phyloP scores from a whole-genome alignment of 2,797 vertebrate genomes.

The Silurus lanzhouensis region DNA sequence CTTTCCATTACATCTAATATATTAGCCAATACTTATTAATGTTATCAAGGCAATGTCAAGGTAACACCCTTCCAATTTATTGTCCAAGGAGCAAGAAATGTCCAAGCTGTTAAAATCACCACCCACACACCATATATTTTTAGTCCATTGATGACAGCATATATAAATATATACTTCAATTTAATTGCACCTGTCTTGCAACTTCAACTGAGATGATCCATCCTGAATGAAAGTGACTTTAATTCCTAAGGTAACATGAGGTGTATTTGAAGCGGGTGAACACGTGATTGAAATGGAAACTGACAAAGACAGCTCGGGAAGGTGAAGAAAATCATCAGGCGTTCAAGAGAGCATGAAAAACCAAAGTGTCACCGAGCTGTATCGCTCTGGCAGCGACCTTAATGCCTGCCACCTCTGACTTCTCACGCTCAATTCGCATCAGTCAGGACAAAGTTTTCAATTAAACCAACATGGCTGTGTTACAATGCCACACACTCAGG shows the following conservation, averaged over 20 bases:
- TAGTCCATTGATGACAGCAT: not conserved
- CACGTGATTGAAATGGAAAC: conserved; percentile 25
- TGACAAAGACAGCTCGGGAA: conserved; percentile 29
- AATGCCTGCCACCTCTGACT: conserved; percentile 50
- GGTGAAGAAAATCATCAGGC: conserved; percentile 30
- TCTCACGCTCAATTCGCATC: conserved; percentile 44
- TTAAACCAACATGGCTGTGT: conserved; percentile 3
- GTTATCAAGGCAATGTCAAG: not conserved
- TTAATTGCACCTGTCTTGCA: not conserved
- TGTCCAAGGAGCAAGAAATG: not conserved
- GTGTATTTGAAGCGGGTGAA: not conserved
- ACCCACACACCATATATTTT: not conserved
- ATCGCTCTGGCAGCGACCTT: conserved; percentile 38
- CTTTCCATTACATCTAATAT: not conserved
- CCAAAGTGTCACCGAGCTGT: conserved; percentile 46
- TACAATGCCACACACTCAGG: not conserved
- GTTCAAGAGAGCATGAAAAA: conserved; percentile 45
- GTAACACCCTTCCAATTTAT: not conserved
- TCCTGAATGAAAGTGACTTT: not conserved
- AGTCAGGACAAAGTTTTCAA: conserved; percentile 34
- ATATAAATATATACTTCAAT: not conserved
- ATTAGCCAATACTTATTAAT: not conserved
- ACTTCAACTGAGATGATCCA: not conserved
- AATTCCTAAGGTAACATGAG: not conserved
- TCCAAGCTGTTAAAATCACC: not conserved